Evolutionary conservation across 1,140 invertebrate genomes (phyloP), one percentile per base, ranked within the genome.

Genomic region (Dendrolimus kikuchii): DNA sequence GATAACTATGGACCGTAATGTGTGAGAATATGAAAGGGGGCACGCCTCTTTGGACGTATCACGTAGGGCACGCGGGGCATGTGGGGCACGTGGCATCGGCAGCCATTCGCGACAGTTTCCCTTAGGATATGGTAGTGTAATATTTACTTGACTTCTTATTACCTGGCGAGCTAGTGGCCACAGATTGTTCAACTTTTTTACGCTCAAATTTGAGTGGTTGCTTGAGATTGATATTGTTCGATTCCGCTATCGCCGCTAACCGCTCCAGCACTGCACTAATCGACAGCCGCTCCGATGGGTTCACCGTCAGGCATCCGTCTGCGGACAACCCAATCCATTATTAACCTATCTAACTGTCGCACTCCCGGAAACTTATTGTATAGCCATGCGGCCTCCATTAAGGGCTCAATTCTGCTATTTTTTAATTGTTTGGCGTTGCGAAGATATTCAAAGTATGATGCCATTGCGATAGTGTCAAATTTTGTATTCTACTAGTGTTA

Each of bases 161-260:
- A 88, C 87, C 87, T 88, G 87, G 87, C 85, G 87, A 88, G 86
- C 87, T 88, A 87, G 87, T 88, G 87, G 87, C 87, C 85, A 83
- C 83, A 69, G 78, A 86, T 85, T 83, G 84, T 89, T 88, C 81
- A 90, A 87, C 78, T 88, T 88, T 84, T 84, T 90, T 90, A 77
- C 87, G 80, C 73, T 92, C 90, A 68, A 94, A 87, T 74, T 90
- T 90, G 56, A 95, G 87, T 51, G 94, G 90, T 71, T 93, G 92
- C 74, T 94, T 92, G 7, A 94, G 89, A 84, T 94, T 93, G 84
- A 94, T 92, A 54, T 92, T 91, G 77, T 92, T 91, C 38, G 94
- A 93, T 83, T 96, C 94, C 5, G 94, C 95, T 63, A 98, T 94
- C 43, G 95, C 93, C 49, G 95, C 95, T 49, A 98, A 74, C 60